Conservation (phyloP, 2,888 invertebrate genomes). For the Troides oblongomaculatus region DNA sequence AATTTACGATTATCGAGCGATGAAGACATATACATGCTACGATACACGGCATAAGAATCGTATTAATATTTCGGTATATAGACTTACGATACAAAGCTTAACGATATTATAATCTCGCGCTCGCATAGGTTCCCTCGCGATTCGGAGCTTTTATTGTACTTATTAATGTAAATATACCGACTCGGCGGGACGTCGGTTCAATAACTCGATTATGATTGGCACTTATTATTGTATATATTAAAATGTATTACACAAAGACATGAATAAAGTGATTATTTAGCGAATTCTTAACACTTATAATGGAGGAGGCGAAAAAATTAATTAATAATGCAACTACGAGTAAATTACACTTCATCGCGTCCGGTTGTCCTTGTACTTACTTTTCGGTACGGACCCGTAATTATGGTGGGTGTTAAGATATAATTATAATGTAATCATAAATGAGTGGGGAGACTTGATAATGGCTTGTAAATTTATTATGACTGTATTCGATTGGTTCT, state of each 20-base stretch:
- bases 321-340: conserved; percentile 64
- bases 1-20: conserved; percentile 74
- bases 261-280: conserved; percentile 65
- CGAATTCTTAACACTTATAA: conserved; percentile 45
- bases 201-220: conserved; percentile 53
- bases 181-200: conserved; percentile 40
- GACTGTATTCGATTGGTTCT: conserved; percentile 61
- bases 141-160: conserved; percentile 47
- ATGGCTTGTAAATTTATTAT: conserved; percentile 58
- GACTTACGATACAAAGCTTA: conserved; percentile 54
- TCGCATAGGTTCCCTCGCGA: conserved; percentile 46
- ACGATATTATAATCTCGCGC: conserved; percentile 53
- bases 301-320: conserved; percentile 27
- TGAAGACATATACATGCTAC: conserved; percentile 65
- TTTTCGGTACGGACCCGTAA: conserved; percentile 49
- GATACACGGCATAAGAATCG: conserved; percentile 48
- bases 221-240: conserved; percentile 63
- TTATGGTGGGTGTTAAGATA: conserved; percentile 43
- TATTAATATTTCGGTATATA: conserved; percentile 55
- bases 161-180: conserved; percentile 38
- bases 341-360: conserved; percentile 45
- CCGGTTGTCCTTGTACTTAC: conserved; percentile 56
- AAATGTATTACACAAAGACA: conserved; percentile 49
- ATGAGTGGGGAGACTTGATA: conserved; percentile 45
- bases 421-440: conserved; percentile 23